Base-by-base conservation (phyloP, 2,113 vertebrate genomes). In the Lycocorax pyrrhopterus region DNA sequence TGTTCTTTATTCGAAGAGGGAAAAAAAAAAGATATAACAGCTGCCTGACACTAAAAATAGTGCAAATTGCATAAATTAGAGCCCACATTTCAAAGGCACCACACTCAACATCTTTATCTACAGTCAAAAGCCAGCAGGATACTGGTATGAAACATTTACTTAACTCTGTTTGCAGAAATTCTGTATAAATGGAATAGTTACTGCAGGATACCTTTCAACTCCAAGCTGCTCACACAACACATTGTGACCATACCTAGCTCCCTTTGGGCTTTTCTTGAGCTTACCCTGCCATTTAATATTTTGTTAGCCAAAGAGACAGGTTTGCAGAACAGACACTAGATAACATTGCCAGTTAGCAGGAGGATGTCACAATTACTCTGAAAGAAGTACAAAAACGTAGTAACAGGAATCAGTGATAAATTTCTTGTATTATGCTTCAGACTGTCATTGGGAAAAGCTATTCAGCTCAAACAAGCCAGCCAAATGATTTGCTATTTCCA, bases 201-300 rank as follows among this genome's bases (percentile, higher is more conserved):
- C 96, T 93, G 87, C 96, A 97, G 95, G 92, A 96, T 93, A 95
- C 86, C 96, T 98, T 97, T 98, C 97, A 98, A 97, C 90, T 97
- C 79, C 97, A 97, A 98, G 82, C 96, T 97, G 92, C 96, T 97
- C 96, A 85, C 71, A 92, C 95, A 97, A 97, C 56, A 7, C 77
- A 91, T 97, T 96, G 85, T 87, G 96, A 97, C 63, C 95, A 94
- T 92, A 95, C 86, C 94, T 84, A 87, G 60, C 72, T 97, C 96
- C 93, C 95, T 97, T 97, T 94, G 94, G 97, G 84, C 88, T 96
- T 97, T 97, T 93, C 96, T 96, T 87, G 95, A 97, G 94, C 95
- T 96, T 95, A 96, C 94, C 85, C 96, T 96, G 91, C 88, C 96
- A 94, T 86, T 95, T 97, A 97, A 96, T 96, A 93, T 98, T 97